Evolutionary conservation across 2,797 vertebrate genomes (phyloP).

Genomic region (Lates japonicus): DNA sequence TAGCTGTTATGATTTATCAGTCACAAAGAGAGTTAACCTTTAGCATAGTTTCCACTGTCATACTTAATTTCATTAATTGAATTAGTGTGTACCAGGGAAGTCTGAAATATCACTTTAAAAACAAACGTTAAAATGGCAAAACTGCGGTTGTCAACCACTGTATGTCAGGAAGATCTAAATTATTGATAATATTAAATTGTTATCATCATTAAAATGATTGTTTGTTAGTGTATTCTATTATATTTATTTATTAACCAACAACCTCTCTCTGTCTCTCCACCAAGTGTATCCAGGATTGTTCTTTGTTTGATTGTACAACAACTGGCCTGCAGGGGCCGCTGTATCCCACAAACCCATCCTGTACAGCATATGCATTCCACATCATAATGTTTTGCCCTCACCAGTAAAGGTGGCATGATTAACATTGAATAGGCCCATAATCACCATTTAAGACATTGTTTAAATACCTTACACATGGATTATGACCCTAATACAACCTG

Average conservation of each 20-base stretch:
- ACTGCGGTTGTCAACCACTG: no score
- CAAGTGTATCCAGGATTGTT: not conserved
- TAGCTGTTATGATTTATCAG: not conserved
- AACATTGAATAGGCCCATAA: no score
- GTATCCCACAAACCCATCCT: conserved; percentile 44
- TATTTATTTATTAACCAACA: not conserved
- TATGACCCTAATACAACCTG: conserved; percentile 11
- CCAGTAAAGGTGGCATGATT: no score
- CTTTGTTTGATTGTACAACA: conserved; percentile 10
- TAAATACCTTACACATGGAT: conserved; percentile 36
- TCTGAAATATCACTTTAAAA: not conserved
- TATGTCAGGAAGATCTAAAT: no score
- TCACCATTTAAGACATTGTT: conserved; percentile 4
- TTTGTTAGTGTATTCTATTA: not conserved
- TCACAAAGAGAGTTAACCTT: not conserved
- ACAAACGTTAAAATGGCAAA: not conserved
- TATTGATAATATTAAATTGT: no score
- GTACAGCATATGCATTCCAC: not conserved
- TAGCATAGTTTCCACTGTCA: not conserved
- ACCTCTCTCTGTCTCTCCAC: not conserved
- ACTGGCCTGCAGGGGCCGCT: conserved; percentile 70
- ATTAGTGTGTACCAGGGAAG: not conserved
- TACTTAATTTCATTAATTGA: not conserved
- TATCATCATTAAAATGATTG: not conserved
- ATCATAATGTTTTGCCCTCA: not conserved